Conservation (phyloP, 2,888 invertebrate genomes). For the Cyclophora punctaria region DNA sequence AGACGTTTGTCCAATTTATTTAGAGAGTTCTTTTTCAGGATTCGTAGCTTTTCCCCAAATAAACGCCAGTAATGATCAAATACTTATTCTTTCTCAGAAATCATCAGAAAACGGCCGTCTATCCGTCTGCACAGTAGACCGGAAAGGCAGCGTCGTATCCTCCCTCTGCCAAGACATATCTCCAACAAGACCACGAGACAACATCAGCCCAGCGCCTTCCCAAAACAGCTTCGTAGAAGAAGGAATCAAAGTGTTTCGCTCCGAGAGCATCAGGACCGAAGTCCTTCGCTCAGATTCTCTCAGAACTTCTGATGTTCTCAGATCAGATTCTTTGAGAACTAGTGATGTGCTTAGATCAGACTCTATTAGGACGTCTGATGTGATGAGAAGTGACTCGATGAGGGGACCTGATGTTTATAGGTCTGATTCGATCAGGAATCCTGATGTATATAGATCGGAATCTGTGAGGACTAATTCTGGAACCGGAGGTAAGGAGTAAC, state of each 20-base stretch:
- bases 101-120: slow-evolving; percentile 62
- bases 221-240: slow-evolving; percentile 60
- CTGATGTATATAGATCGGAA: slow-evolving; percentile 16
- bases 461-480: slow-evolving; percentile 17
- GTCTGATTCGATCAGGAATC: slow-evolving; percentile 11
- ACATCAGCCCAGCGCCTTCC: slow-evolving; percentile 60
- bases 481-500: slow-evolving; percentile 22
- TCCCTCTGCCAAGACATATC: slow-evolving; percentile 61
- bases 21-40: too few species aligned
- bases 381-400: neutral
- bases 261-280: slow-evolving; percentile 47
- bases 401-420: slow-evolving; percentile 5
- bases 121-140: slow-evolving; percentile 61
- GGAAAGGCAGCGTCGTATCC: slow-evolving; percentile 67
- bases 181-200: slow-evolving; percentile 51
- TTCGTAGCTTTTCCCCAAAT: too few species aligned
- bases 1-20: too few species aligned
- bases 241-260: slow-evolving; percentile 39
- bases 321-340: slow-evolving; percentile 19
- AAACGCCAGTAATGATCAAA: neutral
- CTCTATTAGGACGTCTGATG: slow-evolving; percentile 5
- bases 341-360: slow-evolving; percentile 9
- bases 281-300: slow-evolving; percentile 51
- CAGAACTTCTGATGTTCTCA: slow-evolving; percentile 26
- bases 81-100: slow-evolving; percentile 39